Evolutionary conservation across 2,888 invertebrate genomes (phyloP).

Genomic region (Folsomia candida): DNA sequence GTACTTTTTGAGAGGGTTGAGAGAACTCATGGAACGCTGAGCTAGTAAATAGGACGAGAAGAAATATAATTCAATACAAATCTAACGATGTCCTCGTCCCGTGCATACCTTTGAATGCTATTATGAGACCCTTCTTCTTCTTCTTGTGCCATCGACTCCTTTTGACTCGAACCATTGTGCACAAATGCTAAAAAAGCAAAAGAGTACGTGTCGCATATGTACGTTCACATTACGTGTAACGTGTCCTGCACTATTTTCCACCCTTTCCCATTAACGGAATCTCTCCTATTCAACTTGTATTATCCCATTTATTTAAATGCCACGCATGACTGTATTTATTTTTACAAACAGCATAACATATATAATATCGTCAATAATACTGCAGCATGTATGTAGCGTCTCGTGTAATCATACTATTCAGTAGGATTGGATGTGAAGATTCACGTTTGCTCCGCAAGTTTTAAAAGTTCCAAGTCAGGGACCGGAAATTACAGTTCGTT

Average conservation of each 20-base stretch:
- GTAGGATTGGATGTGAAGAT: too few species aligned
- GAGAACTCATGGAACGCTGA: neutral
- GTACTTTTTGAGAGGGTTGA: too few species aligned
- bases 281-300: neutral
- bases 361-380: too few species aligned
- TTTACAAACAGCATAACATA: neutral
- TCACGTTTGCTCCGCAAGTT: neutral
- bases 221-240: too few species aligned
- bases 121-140: neutral
- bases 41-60: neutral
- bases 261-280: neutral
- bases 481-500: conserved; percentile 36
- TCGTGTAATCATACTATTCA: too few species aligned
- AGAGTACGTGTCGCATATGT: neutral
- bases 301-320: neutral
- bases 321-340: neutral
- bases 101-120: neutral
- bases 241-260: neutral
- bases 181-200: too few species aligned
- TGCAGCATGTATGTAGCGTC: too few species aligned
- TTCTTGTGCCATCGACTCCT: neutral
- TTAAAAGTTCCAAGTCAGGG: neutral
- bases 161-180: neutral
- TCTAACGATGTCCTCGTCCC: neutral
- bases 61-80: neutral